Percentiles rank a stretch among this genome's conserved stretches.
phyloP scores from a whole-genome alignment of 2,888 invertebrate species.

The Scaptodrosophila latifasciaeformis region DNA sequence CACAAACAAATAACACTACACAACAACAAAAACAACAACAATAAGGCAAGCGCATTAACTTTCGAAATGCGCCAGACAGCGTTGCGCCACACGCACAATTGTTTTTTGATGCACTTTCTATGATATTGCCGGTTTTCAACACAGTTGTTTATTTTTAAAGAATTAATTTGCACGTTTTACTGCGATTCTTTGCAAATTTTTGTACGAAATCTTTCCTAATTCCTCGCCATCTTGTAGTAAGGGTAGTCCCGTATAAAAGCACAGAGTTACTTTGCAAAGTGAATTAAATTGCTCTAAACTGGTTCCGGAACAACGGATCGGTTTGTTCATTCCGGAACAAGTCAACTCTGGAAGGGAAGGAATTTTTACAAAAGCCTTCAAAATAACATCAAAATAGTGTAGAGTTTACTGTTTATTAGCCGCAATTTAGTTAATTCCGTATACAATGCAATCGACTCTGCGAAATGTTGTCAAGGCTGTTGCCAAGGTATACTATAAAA shows the following conservation, averaged over 20 bases:
- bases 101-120: constrained; percentile 29
- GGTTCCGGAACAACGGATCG: too few relatives aligned
- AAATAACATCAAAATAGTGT: constrained; percentile 40
- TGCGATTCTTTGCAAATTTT: constrained; percentile 43
- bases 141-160: constrained; percentile 32
- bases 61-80: constrained; percentile 35
- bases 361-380: constrained; percentile 34
- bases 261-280: too few relatives aligned
- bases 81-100: constrained; percentile 37
- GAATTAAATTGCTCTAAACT: too few relatives aligned
- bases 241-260: background rate
- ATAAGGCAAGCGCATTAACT: constrained; percentile 42
- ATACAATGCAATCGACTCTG: constrained; percentile 66
- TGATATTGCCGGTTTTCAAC: constrained; percentile 20
- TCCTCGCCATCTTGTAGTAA: constrained; percentile 63
- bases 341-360: too few relatives aligned
- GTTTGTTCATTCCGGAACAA: too few relatives aligned
- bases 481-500: constrained; percentile 55
- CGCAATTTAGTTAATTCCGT: constrained; percentile 17
- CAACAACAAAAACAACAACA: constrained; percentile 41
- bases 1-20: constrained; percentile 23
- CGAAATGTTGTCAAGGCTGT: constrained; percentile 51
- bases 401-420: constrained; percentile 22
- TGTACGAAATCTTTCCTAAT: constrained; percentile 22
- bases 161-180: constrained; percentile 39